Percentiles rank a stretch among this genome's conserved stretches.
Conservation (phyloP, 2,797 vertebrate species). For the Lates japonicus region DNA sequence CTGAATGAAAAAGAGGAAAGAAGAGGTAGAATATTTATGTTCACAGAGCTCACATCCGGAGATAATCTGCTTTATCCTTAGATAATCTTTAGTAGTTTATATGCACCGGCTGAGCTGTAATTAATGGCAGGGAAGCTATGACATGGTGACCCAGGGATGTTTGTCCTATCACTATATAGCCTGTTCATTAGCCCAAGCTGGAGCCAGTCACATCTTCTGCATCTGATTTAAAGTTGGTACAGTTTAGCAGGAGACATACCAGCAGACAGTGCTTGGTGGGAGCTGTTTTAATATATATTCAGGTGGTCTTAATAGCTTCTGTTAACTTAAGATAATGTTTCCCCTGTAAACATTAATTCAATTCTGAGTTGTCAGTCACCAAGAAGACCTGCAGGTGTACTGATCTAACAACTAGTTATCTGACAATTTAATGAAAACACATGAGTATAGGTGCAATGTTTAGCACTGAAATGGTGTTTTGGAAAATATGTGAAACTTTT, state of each 20-base stretch:
- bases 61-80: conserved; percentile 83
- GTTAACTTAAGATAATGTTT: conserved; percentile 12
- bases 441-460: background rate
- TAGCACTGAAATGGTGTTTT: conserved; percentile 1
- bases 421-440: conserved; percentile 8
- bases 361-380: background rate
- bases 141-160: conserved; percentile 73
- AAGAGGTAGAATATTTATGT: conserved; percentile 79
- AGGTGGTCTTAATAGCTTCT: conserved; percentile 11
- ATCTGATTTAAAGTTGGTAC: conserved; percentile 45
- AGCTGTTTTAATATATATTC: background rate
- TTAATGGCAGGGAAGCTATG: conserved; percentile 78
- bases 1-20: conserved; percentile 57
- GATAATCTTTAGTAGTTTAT: conserved; percentile 80
- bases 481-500: conserved; percentile 28
- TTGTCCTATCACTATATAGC: conserved; percentile 59
- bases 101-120: conserved; percentile 73
- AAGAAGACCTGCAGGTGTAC: background rate
- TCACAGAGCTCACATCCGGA: conserved; percentile 79
- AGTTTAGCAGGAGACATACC: background rate
- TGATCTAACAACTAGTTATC: background rate
- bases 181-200: conserved; percentile 46
- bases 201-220: conserved; percentile 49
- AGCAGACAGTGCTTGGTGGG: conserved; percentile 1
- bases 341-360: background rate